Evolutionary conservation across 2,888 invertebrate species (phyloP).

Genomic region (Bembecia ichneumoniformis): DNA sequence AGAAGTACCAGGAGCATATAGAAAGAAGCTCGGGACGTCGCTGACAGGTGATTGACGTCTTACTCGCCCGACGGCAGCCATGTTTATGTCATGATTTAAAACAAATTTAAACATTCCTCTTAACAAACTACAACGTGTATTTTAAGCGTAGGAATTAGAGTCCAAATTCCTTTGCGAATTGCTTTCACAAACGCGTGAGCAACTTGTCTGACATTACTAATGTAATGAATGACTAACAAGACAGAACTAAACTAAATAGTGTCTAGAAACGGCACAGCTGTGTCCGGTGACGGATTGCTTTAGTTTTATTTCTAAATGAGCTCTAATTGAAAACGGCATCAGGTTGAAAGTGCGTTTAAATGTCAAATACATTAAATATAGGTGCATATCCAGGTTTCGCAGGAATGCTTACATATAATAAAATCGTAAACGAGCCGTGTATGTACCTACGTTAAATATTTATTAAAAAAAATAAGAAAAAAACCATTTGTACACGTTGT

Average conservation of each 20-base stretch:
- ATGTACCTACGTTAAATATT: too few relatives aligned
- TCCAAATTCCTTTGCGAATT: slow-evolving; percentile 13
- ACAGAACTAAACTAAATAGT: slow-evolving; percentile 68
- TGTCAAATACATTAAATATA: slow-evolving; percentile 11
- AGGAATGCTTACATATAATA: too few relatives aligned
- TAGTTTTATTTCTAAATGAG: slow-evolving; percentile 67
- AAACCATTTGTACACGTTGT: too few relatives aligned
- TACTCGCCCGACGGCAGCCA: slow-evolving; percentile 59
- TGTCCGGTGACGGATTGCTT: slow-evolving; percentile 60
- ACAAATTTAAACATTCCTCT: slow-evolving; percentile 16
- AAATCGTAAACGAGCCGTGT: too few relatives aligned
- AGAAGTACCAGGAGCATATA: slow-evolving; percentile 58
- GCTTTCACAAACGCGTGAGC: slow-evolving; percentile 6
- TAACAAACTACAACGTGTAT: slow-evolving; percentile 5
- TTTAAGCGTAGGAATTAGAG: background rate
- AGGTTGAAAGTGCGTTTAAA: slow-evolving; percentile 38
- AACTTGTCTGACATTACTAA: slow-evolving; percentile 51
- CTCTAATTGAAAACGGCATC: slow-evolving; percentile 61
- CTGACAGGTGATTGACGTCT: slow-evolving; percentile 71
- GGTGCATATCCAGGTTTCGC: background rate
- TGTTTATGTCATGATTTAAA: slow-evolving; percentile 59
- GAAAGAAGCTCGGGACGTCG: slow-evolving; percentile 55
- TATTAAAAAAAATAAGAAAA: too few relatives aligned
- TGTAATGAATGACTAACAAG: slow-evolving; percentile 70
- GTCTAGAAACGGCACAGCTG: slow-evolving; percentile 63